Percentiles rank a stretch among this genome's conserved stretches.
Evolutionary conservation across 2,113 vertebrate species (phyloP).

Genomic region (Gambusia holbrooki): DNA sequence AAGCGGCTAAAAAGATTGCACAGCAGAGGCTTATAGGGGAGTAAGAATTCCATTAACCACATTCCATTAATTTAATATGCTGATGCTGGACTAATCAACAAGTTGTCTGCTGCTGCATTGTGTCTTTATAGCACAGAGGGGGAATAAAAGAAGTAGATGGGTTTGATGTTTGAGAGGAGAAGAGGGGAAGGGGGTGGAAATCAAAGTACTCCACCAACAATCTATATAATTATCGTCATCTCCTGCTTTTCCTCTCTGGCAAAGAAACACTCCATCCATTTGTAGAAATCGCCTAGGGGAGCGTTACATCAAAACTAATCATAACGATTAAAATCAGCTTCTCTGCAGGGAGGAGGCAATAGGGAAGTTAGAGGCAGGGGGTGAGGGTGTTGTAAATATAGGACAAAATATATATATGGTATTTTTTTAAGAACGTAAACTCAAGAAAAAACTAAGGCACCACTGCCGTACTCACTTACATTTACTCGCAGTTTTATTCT

Average conservation of each 20-base stretch:
- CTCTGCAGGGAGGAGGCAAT: conserved; percentile 92
- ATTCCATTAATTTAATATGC: conserved; percentile 79
- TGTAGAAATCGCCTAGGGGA: conserved; percentile 95
- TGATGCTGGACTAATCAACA: conserved; percentile 87
- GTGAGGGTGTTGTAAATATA: conserved; percentile 83
- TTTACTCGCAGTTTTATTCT: conserved; percentile 91
- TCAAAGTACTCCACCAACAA: conserved; percentile 91
- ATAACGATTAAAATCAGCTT: conserved; percentile 99
- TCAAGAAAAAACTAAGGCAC: conserved; percentile 82
- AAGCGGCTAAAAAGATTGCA: conserved; percentile 74
- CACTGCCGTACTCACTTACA: conserved; percentile 84
- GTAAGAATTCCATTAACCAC: conserved; percentile 80
- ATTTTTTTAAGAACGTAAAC: conserved; percentile 73
- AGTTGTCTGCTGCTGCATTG: conserved; percentile 82
- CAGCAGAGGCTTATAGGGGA: conserved; percentile 69
- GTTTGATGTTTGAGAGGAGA: conserved; percentile 73
- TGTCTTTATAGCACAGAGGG: conserved; percentile 24
- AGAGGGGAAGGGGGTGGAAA: conserved; percentile 46
- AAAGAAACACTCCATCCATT: conserved; percentile 99
- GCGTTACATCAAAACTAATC: conserved; percentile 99
- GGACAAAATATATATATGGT: conserved; percentile 67
- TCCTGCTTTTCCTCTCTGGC: conserved; percentile 96
- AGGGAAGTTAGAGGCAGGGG: conserved; percentile 93
- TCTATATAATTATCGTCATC: conserved; percentile 99
- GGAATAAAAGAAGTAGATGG: conserved; percentile 63